Base-by-base conservation (phyloP, 2,797 vertebrate species). In the Paguma larvata region DNA sequence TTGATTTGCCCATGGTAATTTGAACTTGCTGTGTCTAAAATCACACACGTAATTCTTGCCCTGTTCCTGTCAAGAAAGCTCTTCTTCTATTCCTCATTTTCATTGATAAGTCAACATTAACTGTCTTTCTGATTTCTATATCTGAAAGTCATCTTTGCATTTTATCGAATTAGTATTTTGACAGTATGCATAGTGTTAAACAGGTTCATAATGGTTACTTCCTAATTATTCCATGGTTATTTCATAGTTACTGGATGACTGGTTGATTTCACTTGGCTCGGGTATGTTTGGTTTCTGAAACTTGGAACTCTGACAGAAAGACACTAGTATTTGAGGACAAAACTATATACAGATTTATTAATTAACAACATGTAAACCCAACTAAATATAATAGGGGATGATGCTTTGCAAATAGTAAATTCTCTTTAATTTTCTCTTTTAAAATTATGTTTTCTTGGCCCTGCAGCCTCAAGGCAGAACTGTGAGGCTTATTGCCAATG, bases 1-100 rank as follows among this genome's bases (percentile, higher is more conserved):
- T 88, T 75, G 90, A 85, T 89, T 80, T 94, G 5, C 30, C 34
- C 18, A 14, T 10, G 38, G 7, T 38, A 80, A 83, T 30, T 68
- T 68, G 32, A 73, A 92, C 51, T 89, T 85, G 21, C 23, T 38
- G 44, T 85, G 21, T 70, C 59, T 90, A 90, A 90, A 93, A 53
- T 82, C 48, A 48, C 77, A 84, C 2, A n/a, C 21, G 19, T 23
- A 79, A 65, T 87, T 34, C 23, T 73, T 75, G 12, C 23, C 16
- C 23, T 46, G 11, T 63, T 15, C 14, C 68, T 90, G 56, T 83
- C 68, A 46, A 70, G 6, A 25, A 38, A 77, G 67, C 10, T 93
- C 23, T 56, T 92, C 34, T 75, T 90, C 5, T 67, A 77, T 18
- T 70, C n/a, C n/a, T n/a, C 63, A 56, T 90, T 90, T 68, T 87